A percentile compares a stretch with the other conserved stretches of the same genome.
phyloP scores from a whole-genome alignment of 2,113 vertebrate species.

The Catharus bicknelli region DNA sequence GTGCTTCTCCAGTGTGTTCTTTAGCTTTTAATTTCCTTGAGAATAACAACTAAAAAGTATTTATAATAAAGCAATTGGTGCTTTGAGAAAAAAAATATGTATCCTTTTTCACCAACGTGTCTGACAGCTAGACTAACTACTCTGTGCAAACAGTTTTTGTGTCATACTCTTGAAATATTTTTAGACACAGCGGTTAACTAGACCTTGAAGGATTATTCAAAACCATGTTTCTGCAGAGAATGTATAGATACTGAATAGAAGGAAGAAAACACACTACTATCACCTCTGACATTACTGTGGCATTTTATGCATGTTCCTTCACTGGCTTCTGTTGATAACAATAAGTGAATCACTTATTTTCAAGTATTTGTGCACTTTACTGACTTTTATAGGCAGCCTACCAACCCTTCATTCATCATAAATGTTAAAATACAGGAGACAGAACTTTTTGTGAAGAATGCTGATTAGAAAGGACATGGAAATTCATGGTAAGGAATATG shows the following conservation, averaged over 20 bases:
- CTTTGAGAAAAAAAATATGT: background rate
- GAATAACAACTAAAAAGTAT: background rate
- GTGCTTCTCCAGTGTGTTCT: background rate
- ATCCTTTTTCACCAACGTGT: background rate
- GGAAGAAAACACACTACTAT: background rate
- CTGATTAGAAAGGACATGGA: background rate
- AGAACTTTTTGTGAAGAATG: background rate
- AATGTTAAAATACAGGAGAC: background rate
- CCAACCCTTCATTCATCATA: background rate
- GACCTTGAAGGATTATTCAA: conserved; percentile 14
- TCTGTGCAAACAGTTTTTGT: background rate
- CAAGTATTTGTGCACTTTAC: background rate
- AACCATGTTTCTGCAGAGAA: background rate
- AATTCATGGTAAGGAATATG: background rate
- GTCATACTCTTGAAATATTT: conserved; percentile 14
- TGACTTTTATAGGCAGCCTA: background rate
- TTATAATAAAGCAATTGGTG: background rate
- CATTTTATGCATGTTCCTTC: background rate
- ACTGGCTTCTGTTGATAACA: background rate
- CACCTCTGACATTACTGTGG: background rate
- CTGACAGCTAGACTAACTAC: conserved; percentile 11
- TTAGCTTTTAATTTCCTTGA: conserved; percentile 25
- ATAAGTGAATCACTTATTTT: background rate
- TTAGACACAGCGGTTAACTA: conserved; percentile 4
- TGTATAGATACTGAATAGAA: background rate